These are phyloP conservation scores for Sapajus apella DNA, from an alignment of 2,113 vertebrate species.

Conservation along the genomic window DNA sequence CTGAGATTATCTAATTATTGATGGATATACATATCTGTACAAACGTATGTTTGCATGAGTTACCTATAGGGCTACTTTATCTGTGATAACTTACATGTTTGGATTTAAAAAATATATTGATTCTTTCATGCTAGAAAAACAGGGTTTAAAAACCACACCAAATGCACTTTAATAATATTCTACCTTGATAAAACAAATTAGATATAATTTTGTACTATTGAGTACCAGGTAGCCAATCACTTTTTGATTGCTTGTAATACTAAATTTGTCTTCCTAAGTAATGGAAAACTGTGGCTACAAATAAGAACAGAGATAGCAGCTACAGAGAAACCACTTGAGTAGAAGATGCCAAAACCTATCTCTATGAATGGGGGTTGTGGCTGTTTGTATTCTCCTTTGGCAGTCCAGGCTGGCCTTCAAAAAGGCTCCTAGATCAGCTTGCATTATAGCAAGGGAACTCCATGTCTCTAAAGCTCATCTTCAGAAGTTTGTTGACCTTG, in stretches of 20 bases:
- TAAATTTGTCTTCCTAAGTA: neutral
- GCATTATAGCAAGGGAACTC: neutral
- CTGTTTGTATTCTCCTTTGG: neutral
- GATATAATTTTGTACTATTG: neutral
- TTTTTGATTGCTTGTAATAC: neutral
- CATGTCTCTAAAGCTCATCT: neutral
- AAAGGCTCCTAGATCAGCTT: neutral
- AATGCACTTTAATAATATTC: neutral
- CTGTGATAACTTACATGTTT: neutral
- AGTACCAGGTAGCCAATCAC: neutral
- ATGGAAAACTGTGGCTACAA: neutral
- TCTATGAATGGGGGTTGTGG: neutral
- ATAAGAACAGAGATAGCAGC: neutral
- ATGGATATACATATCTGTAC: neutral
- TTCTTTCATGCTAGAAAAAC: neutral
- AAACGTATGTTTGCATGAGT: neutral
- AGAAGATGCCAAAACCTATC: neutral
- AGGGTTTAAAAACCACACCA: neutral
- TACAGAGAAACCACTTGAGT: neutral
- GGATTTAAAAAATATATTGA: neutral
- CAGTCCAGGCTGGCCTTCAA: neutral
- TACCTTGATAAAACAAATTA: neutral
- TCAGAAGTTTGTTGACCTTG: neutral
- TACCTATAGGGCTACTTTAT: neutral
- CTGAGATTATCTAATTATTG: neutral